Percentiles rank a stretch among this genome's conserved stretches.
phyloP scores from a whole-genome alignment of 1,140 invertebrate species.

The Halesus radiatus region DNA sequence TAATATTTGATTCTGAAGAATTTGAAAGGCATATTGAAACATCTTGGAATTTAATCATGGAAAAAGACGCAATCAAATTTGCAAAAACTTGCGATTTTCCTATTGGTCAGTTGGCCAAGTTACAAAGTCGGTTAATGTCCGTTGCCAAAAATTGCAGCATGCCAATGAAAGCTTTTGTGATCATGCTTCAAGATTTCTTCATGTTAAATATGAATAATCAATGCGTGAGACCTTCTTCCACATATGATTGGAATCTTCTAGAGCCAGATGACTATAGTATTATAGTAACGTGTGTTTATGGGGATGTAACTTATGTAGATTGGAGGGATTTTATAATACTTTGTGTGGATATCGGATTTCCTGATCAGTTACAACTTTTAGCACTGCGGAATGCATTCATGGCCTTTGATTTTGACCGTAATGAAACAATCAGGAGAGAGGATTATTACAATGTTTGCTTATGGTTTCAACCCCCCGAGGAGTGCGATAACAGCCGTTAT shows the following conservation, averaged over 20 bases:
- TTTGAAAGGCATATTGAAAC: constrained; percentile 9
- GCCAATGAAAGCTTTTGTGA: constrained; percentile 26
- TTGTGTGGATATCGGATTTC: constrained; percentile 27
- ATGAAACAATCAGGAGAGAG: constrained; percentile 27
- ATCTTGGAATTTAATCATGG: constrained; percentile 17
- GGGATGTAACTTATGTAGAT: constrained; percentile 36
- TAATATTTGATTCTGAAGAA: constrained; percentile 10
- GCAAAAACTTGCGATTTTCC: constrained; percentile 30
- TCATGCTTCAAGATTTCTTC: constrained; percentile 43
- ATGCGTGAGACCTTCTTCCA: background rate
- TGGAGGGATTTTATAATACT: constrained; percentile 42
- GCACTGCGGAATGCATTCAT: constrained; percentile 19
- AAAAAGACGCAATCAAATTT: constrained; percentile 18
- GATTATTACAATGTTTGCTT: constrained; percentile 18
- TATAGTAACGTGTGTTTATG: constrained; percentile 33
- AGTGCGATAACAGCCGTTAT: background rate
- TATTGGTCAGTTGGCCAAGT: constrained; percentile 15
- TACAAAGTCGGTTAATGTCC: constrained; percentile 21
- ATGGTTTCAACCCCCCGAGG: constrained; percentile 40
- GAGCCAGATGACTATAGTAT: constrained; percentile 27
- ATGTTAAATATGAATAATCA: constrained; percentile 5
- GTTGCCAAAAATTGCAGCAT: constrained; percentile 40
- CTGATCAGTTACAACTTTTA: constrained; percentile 24
- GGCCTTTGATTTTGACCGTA: constrained; percentile 8
- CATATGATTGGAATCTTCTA: constrained; percentile 16